Evolutionary conservation across 2,888 invertebrate species (phyloP), one percentile per base, ranked within the genome.

Genomic region (Pachymerium ferrugineum): DNA sequence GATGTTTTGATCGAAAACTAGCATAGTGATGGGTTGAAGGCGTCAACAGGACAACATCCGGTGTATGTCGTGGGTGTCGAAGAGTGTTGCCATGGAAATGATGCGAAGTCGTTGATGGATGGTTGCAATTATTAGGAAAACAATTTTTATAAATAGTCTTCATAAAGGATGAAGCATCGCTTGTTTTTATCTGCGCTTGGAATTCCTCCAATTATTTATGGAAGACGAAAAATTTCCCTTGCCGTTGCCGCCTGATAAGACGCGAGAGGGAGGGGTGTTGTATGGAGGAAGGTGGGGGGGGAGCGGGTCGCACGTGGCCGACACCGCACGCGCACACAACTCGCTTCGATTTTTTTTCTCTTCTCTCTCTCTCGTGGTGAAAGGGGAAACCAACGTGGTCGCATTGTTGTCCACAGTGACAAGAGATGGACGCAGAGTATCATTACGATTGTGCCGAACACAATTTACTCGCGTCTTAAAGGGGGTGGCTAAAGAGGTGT

Each of bases 91-190:
- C 54, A 54, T 54, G 54, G 54, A 54, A 54, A 54, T 54, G 54
- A 54, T 54, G 54, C 54, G 54, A 54, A 54, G 54, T 71, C 35
- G 35, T 54, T 71, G 71, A 71, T 71, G 71, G 35, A 71, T 71
- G 71, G 71, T 71, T 35, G 31, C 71, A 71, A 71, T 71, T 71
- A 71, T 71, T 71, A 71, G 35, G 71, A 71, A 71, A 71, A 71
- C 71, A 71, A 71, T 71, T 71, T 71, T 71, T 71, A 71, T 71
- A 71, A 71, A 71, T 71, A 71, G 71, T 71, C 71, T 71, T 71
- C 71, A 71, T 71, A 71, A 71, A 71, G 38, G 71, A 71, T 71
- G 71, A 71, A 71, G 35, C 71, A 71, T 71, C 35, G 71, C 35
- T 71, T 71, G 71, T 71, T 71, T 31, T 71, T 71, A 71, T 71